phyloP scores from a whole-genome alignment of 2,113 vertebrate genomes.

The Gobio gobio region DNA sequence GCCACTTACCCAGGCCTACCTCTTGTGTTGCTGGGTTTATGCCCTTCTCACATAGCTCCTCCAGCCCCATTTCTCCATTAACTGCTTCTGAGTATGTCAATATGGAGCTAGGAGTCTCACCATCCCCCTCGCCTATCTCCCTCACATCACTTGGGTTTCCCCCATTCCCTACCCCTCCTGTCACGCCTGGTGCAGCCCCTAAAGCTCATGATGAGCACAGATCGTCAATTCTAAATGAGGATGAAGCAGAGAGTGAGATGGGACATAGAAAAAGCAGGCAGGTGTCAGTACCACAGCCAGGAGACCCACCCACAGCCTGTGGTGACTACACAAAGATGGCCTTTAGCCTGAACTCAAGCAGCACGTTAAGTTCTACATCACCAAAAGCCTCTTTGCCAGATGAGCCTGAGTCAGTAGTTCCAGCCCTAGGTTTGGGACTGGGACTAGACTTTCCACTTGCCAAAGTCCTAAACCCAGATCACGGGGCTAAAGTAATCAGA shows the following conservation, averaged over 20 bases:
- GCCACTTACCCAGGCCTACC: constrained; percentile 65
- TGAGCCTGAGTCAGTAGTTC: constrained; percentile 66
- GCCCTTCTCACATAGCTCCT: constrained; percentile 68
- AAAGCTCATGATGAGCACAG: constrained; percentile 60
- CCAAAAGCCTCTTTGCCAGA: constrained; percentile 70
- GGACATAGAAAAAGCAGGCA: constrained; percentile 61
- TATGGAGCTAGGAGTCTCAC: constrained; percentile 78
- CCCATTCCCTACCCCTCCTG: constrained; percentile 71
- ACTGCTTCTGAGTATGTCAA: constrained; percentile 77
- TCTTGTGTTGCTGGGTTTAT: constrained; percentile 73
- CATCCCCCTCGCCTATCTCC: constrained; percentile 73
- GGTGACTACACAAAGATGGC: constrained; percentile 82
- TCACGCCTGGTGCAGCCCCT: constrained; percentile 65
- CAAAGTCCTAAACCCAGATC: constrained; percentile 76
- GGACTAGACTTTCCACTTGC: constrained; percentile 72
- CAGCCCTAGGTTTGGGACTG: constrained; percentile 63
- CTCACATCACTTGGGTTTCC: constrained; percentile 74
- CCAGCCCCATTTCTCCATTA: constrained; percentile 66
- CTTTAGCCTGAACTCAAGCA: constrained; percentile 70
- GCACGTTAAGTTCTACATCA: constrained; percentile 58
- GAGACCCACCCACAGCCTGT: constrained; percentile 69
- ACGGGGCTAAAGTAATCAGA: constrained; percentile 73
- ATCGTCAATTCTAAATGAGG: constrained; percentile 52
- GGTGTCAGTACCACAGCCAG: constrained; percentile 55
- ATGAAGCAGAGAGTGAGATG: constrained; percentile 51